Base-by-base conservation (phyloP, 1,140 invertebrate species). In the Psix sp. region DNA sequence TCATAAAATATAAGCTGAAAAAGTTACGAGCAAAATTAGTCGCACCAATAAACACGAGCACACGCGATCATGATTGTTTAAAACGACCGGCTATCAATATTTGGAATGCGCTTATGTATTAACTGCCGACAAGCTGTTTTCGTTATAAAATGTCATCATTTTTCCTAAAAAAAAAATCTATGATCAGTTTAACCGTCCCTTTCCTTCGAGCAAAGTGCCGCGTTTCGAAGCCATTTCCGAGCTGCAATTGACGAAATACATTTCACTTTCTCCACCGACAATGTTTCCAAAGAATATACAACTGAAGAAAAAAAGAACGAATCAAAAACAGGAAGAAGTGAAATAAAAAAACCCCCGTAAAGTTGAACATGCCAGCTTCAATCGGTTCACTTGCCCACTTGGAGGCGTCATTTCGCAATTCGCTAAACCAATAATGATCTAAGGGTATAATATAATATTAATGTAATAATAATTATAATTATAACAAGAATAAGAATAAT, bases 361-460 rank as follows among this genome's bases (percentile, higher is more conserved):
- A 17, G 31, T 5, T 5, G 24, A 62, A 52, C n/a, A 39, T 6
- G 40, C 24, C 57, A 45, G 29, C 49, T 46, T 29, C 15, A 26
- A 43, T 43, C 43, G 40, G 4, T 33, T 42, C 36, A 29, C 18
- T 54, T 45, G 54, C 52, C 39, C 13, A n/a, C 9, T 52, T 26
- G 43, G 43, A 59, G 52, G 52, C 63, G 59, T 39, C 52, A 14
- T 67, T 67, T 67, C 13, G 59, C 35, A 71, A 62, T 56, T 56
- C 49, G 43, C 66, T 71, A 62, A 71, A 71, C 66, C 66, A 62
- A 71, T 71, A 71, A 71, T 71, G 39, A 11, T 60, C 57, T 71
- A 71, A 71, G 49, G 42, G 52, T 48, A 42, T 21, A 42, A 14
- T 59, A 59, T 20, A 38, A 51, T 52, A 36, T 45, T 66, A 42